Percentiles rank a stretch among this genome's conserved stretches.
Evolutionary conservation across 2,113 vertebrate species (phyloP).

Genomic region (Shinisaurus crocodilurus): DNA sequence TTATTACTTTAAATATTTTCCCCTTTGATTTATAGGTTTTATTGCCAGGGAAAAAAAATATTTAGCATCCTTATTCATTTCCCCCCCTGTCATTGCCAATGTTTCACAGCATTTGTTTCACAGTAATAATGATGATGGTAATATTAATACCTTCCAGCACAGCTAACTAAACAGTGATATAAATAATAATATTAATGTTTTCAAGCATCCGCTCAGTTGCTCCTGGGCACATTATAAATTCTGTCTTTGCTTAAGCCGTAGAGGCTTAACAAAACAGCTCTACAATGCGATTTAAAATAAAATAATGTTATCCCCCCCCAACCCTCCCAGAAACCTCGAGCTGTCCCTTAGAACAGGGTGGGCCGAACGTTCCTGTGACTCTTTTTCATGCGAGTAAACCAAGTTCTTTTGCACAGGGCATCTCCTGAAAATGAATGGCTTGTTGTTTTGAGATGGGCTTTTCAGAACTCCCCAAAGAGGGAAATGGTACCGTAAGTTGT

Average conservation of each 20-base stretch:
- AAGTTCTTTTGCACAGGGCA: background rate
- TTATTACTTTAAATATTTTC: constrained; percentile 56
- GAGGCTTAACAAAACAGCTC: constrained; percentile 62
- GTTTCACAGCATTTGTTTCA: constrained; percentile 70
- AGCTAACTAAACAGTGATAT: constrained; percentile 75
- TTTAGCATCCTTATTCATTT: constrained; percentile 40
- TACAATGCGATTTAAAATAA: constrained; percentile 55
- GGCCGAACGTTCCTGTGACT: background rate
- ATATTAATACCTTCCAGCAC: constrained; percentile 75
- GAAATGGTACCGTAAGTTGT: no score
- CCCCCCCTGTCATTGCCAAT: constrained; percentile 48
- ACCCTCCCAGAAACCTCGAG: background rate
- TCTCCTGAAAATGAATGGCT: background rate
- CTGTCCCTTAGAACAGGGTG: background rate
- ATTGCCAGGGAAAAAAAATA: constrained; percentile 38
- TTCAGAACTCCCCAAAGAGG: background rate
- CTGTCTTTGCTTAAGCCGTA: constrained; percentile 69
- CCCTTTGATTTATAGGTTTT: constrained; percentile 67
- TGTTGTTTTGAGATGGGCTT: rapidly evolving
- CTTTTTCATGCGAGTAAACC: background rate
- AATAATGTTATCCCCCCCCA: background rate
- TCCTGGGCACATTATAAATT: constrained; percentile 70
- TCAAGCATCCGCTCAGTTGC: constrained; percentile 68
- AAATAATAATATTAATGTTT: constrained; percentile 76
- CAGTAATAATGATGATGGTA: constrained; percentile 64